Evolutionary conservation across 2,888 invertebrate genomes (phyloP).

Genomic region (Melipona bicolor): DNA sequence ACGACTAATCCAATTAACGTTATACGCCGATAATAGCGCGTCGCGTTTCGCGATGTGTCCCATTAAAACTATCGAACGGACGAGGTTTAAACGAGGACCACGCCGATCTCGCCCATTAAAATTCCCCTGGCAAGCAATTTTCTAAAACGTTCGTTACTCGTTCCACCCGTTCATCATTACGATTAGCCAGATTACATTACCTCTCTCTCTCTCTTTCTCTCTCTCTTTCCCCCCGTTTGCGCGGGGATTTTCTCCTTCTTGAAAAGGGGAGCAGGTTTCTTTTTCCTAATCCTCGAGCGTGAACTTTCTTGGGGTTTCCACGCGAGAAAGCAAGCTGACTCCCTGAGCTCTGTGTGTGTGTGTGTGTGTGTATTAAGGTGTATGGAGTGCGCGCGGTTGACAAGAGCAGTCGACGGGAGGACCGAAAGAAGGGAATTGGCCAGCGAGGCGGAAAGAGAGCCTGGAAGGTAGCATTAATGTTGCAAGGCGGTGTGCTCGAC

Average conservation of each 20-base stretch:
- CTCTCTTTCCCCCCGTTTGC: not conserved
- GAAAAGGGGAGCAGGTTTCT: no score
- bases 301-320: not conserved
- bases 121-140: not conserved
- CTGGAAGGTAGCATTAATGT: slow-evolving; percentile 65
- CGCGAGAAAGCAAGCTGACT: not conserved
- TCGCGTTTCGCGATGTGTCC: not conserved
- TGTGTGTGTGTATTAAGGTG: not conserved
- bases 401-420: slow-evolving; percentile 2
- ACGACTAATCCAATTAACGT: slow-evolving; percentile 31
- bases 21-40: slow-evolving; percentile 1
- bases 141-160: not conserved
- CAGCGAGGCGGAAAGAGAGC: slow-evolving; percentile 43
- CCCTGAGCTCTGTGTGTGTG: no score
- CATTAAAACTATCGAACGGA: not conserved
- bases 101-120: not conserved
- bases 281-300: not conserved
- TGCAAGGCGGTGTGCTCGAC: slow-evolving; percentile 58
- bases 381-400: slow-evolving; percentile 10
- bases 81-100: not conserved
- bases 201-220: no score
- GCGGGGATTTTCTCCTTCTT: not conserved
- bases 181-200: slow-evolving; percentile 1
- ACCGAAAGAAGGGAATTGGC: slow-evolving; percentile 22
- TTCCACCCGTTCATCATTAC: not conserved